phyloP scores from a whole-genome alignment of 2,888 invertebrate species.

The Tipula confusa region DNA sequence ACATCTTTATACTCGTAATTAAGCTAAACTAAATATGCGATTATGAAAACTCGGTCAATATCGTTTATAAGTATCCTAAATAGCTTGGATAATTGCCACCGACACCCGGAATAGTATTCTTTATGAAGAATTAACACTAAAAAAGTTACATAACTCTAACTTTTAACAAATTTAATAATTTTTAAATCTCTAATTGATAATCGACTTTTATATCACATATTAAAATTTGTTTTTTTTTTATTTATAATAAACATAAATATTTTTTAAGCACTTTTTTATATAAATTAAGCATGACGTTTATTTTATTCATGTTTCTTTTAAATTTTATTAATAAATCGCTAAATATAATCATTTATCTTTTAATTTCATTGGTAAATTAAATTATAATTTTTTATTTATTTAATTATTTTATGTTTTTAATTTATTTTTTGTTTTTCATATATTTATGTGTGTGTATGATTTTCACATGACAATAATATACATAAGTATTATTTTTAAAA shows the following conservation, averaged over 20 bases:
- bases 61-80: too few relatives aligned
- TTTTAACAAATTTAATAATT: neutral
- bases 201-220: too few relatives aligned
- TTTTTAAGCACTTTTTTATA: neutral
- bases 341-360: neutral
- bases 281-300: neutral
- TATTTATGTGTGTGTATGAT: slow-evolving; percentile 12
- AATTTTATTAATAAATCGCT: neutral
- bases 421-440: neutral
- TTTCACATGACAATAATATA: slow-evolving; percentile 21
- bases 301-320: neutral
- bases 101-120: too few relatives aligned
- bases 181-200: too few relatives aligned
- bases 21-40: too few relatives aligned
- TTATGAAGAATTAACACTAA: too few relatives aligned
- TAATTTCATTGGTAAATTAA: neutral
- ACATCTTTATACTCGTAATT: too few relatives aligned
- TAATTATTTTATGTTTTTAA: neutral
- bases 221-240: neutral
- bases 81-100: too few relatives aligned
- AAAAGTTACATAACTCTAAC: too few relatives aligned
- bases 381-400: neutral
- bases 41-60: too few relatives aligned
- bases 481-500: neutral
- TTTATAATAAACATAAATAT: neutral